phyloP scores from a whole-genome alignment of 2,888 invertebrate species.

The Xanthorhoe spadicearia region DNA sequence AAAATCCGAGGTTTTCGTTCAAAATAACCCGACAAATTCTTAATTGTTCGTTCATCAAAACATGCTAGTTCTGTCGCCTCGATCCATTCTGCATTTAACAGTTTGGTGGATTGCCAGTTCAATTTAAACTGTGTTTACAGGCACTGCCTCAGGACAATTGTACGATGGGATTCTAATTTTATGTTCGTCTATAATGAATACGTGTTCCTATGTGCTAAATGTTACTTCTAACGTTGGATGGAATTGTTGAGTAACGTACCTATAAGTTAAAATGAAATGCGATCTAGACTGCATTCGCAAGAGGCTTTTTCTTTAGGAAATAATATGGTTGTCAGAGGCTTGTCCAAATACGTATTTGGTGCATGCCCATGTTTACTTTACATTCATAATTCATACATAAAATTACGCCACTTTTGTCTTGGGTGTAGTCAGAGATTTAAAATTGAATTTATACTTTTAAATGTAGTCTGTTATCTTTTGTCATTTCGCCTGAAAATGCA shows the following conservation, averaged over 20 bases:
- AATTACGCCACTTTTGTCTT: too few species aligned
- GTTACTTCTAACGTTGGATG: background rate
- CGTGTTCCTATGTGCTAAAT: background rate
- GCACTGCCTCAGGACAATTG: constrained; percentile 60
- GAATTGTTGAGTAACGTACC: too few species aligned
- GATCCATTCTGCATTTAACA: constrained; percentile 44
- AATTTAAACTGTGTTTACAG: constrained; percentile 64
- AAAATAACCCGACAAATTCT: constrained; percentile 1
- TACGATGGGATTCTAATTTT: constrained; percentile 67
- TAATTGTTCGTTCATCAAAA: constrained; percentile 28
- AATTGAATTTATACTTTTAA: too few species aligned
- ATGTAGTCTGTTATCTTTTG: background rate
- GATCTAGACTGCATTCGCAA: too few species aligned
- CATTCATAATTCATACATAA: too few species aligned
- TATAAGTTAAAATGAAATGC: too few species aligned
- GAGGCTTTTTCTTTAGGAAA: too few species aligned
- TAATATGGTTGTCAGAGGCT: too few species aligned
- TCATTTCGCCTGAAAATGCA: background rate
- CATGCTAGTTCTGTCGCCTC: constrained; percentile 53
- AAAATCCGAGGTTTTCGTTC: background rate
- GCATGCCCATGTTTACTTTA: too few species aligned
- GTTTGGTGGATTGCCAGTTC: constrained; percentile 61
- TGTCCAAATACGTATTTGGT: too few species aligned
- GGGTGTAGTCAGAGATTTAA: too few species aligned
- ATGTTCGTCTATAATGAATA: constrained; percentile 32